A percentile compares a stretch with the other conserved stretches of the same genome.
These are phyloP conservation scores for Thalassaphorura encarpata DNA, from an alignment of 1,140 invertebrate genomes.

Conservation along the genomic window DNA sequence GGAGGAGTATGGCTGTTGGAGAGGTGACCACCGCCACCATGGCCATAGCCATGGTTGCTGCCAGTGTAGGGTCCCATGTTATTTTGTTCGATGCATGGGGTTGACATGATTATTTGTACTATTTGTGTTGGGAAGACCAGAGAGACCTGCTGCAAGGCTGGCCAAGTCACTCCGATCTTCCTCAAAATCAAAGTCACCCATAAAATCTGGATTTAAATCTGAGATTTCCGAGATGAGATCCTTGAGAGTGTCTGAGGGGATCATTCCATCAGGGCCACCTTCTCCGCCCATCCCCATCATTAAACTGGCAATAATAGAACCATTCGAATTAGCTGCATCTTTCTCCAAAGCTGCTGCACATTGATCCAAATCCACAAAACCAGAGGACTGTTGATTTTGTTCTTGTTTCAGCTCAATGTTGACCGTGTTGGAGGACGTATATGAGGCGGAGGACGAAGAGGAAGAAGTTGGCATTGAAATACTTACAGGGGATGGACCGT, in stretches of 20 bases:
- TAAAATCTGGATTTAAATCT: slow-evolving; percentile 61
- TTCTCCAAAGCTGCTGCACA: slow-evolving; percentile 68
- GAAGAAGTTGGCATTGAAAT: background rate
- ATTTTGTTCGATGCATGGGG: background rate
- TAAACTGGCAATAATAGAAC: slow-evolving; percentile 52
- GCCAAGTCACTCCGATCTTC: slow-evolving; percentile 40
- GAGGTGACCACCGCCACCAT: slow-evolving; percentile 1
- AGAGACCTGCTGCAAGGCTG: slow-evolving; percentile 26
- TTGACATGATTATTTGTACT: background rate
- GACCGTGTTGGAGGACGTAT: slow-evolving; percentile 32
- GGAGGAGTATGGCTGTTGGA: slow-evolving; percentile 4
- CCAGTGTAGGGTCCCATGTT: slow-evolving; percentile 42
- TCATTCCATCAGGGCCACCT: slow-evolving; percentile 67
- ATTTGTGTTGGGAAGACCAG: background rate
- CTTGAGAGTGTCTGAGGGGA: slow-evolving; percentile 70
- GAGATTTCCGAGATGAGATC: slow-evolving; percentile 79
- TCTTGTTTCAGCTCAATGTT: slow-evolving; percentile 76
- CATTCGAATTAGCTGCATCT: slow-evolving; percentile 57
- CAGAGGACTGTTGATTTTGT: slow-evolving; percentile 49
- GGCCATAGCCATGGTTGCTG: slow-evolving; percentile 43
- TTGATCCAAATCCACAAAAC: slow-evolving; percentile 68
- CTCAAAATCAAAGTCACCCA: slow-evolving; percentile 70
- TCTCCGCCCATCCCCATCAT: slow-evolving; percentile 70
- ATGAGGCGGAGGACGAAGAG: slow-evolving; percentile 15
- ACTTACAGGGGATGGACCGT: background rate